A percentile compares a stretch with the other conserved stretches of the same genome.
These are phyloP conservation scores for Harpalus rubripes DNA, from an alignment of 2,888 invertebrate species.

Conservation along the genomic window DNA sequence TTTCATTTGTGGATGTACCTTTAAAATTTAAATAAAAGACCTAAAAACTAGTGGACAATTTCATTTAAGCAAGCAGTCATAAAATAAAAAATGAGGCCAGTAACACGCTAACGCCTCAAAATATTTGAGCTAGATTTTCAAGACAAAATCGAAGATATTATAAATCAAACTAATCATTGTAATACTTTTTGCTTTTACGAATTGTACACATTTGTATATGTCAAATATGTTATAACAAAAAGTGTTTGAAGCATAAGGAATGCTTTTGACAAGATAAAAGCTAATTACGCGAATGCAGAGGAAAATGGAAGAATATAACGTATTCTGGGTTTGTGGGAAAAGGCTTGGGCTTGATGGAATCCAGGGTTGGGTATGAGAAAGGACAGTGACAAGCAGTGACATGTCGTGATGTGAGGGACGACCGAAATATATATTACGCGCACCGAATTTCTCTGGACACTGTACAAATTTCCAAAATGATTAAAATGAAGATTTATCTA, in stretches of 20 bases:
- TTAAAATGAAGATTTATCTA: constrained; percentile 59
- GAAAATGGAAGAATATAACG: neutral
- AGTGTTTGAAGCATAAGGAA: neutral
- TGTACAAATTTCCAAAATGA: constrained; percentile 60
- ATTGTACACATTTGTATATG: neutral
- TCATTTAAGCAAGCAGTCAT: no score
- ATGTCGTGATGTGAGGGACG: constrained; percentile 44
- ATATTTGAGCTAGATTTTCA: no score
- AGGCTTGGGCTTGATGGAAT: constrained; percentile 39
- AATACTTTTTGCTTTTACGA: no score
- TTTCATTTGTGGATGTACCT: no score
- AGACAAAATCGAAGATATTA: neutral
- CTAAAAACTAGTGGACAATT: no score
- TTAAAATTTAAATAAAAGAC: no score
- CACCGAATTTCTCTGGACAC: constrained; percentile 23
- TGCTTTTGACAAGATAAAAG: constrained; percentile 35
- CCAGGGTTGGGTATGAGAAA: constrained; percentile 37
- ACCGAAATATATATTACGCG: constrained; percentile 49
- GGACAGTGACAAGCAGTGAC: constrained; percentile 30
- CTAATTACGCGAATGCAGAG: constrained; percentile 45
- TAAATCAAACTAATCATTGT: neutral
- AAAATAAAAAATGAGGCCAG: no score
- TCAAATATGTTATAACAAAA: neutral
- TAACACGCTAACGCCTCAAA: no score
- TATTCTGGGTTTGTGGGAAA: neutral